Evolutionary conservation across 2,113 vertebrate species (phyloP).

Genomic region (Cheilinus undulatus): DNA sequence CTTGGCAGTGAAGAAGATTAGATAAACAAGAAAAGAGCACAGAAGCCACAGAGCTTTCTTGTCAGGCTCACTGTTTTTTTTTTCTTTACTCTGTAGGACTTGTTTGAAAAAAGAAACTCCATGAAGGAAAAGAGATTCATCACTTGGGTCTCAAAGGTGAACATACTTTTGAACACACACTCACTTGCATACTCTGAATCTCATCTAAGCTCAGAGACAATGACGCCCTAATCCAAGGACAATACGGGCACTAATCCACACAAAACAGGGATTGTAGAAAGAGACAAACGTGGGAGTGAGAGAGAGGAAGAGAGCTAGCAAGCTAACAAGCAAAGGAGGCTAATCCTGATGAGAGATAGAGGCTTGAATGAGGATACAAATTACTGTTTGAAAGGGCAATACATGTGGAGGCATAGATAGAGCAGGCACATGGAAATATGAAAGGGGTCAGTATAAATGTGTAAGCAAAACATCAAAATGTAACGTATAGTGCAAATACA

Average conservation of each 20-base stretch:
- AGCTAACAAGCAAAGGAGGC: constrained; percentile 60
- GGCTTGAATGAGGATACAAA: constrained; percentile 51
- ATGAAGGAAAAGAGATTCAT: constrained; percentile 21
- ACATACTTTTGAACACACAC: constrained; percentile 8
- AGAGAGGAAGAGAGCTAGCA: constrained; percentile 45
- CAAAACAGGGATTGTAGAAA: constrained; percentile 71
- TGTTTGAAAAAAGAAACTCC: constrained; percentile 2
- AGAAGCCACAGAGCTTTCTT: constrained; percentile 17
- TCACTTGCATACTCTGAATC: constrained; percentile 23
- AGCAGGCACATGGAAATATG: neutral
- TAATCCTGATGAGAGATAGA: constrained; percentile 78
- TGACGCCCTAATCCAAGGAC: constrained; percentile 73
- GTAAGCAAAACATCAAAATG: neutral
- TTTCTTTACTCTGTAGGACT: constrained; percentile 6
- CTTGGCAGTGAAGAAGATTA: constrained; percentile 40
- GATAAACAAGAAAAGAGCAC: constrained; percentile 23
- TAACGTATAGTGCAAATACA: too few species aligned
- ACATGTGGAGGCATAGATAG: constrained; percentile 3
- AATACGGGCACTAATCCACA: constrained; percentile 75
- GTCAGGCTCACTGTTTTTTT: constrained; percentile 11
- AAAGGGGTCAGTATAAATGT: neutral
- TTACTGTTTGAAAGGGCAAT: constrained; percentile 12
- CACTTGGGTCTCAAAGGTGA: constrained; percentile 5
- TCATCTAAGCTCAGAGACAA: constrained; percentile 67
- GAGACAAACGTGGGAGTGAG: constrained; percentile 56